phyloP scores from a whole-genome alignment of 23 tunicate genomes.

The Styela clava region DNA sequence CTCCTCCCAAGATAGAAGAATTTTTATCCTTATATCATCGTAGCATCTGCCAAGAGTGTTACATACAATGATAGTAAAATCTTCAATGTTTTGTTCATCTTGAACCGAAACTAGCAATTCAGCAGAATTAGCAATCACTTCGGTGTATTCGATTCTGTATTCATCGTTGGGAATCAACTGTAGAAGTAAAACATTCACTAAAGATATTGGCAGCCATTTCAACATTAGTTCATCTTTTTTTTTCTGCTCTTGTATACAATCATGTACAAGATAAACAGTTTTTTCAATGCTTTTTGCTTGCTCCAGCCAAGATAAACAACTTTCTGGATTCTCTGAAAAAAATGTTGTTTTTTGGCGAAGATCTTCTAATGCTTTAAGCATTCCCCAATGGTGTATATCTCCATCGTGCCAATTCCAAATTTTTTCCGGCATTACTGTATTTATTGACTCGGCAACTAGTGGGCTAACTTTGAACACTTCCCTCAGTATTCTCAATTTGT shows the following conservation, averaged over 20 bases:
- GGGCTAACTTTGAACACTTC: background rate
- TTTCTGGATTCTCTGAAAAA: background rate
- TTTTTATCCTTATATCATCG: conserved; percentile 19
- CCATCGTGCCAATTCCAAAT: background rate
- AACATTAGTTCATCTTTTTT: background rate
- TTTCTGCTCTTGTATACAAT: background rate
- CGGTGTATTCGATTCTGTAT: conserved; percentile 13
- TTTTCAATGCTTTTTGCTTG: background rate
- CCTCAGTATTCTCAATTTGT: background rate
- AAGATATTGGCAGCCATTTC: conserved; percentile 26
- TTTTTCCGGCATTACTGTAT: background rate
- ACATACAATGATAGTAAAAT: conserved; percentile 32
- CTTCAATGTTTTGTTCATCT: background rate
- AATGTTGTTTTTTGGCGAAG: background rate
- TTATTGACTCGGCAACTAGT: background rate
- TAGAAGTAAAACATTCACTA: conserved; percentile 41
- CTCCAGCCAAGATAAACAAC: background rate
- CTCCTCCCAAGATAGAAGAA: conserved; percentile 38
- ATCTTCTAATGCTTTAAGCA: background rate
- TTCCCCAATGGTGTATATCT: background rate
- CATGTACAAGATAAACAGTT: background rate
- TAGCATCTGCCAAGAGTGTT: conserved; percentile 32
- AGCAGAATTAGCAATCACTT: conserved; percentile 30
- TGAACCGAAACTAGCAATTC: conserved; percentile 8
- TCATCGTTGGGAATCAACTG: conserved; percentile 42